phyloP scores from a whole-genome alignment of 2,113 vertebrate genomes.

The Anguilla japonica region DNA sequence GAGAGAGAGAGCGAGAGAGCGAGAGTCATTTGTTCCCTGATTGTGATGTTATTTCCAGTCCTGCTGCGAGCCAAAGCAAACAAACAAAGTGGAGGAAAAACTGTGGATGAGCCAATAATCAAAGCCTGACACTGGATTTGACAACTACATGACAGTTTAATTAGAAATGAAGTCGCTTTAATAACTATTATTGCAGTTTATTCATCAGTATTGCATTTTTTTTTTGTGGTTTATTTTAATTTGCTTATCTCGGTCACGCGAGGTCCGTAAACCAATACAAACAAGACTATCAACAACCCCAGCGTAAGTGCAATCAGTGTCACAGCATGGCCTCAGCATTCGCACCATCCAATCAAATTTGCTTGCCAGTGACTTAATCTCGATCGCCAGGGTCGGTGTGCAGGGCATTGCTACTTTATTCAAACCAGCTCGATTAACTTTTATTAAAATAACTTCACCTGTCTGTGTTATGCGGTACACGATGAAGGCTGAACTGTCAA shows the following conservation, averaged over 20 bases:
- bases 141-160: slow-evolving; percentile 3
- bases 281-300: background rate
- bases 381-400: background rate
- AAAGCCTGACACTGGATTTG: background rate
- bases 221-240: background rate
- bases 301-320: background rate
- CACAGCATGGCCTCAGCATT: background rate
- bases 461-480: background rate
- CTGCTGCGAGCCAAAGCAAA: background rate
- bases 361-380: background rate
- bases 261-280: background rate
- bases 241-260: background rate
- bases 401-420: background rate
- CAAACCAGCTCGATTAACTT: background rate
- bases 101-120: background rate
- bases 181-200: background rate
- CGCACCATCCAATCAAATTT: background rate
- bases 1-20: background rate
- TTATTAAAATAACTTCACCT: background rate
- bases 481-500: background rate
- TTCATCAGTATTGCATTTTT: background rate
- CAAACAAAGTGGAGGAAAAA: background rate
- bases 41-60: background rate
- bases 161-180: background rate
- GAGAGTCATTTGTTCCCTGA: slow-evolving; percentile 1